Evolutionary conservation across 2,113 vertebrate species (phyloP).

Genomic region (Egretta garzetta): DNA sequence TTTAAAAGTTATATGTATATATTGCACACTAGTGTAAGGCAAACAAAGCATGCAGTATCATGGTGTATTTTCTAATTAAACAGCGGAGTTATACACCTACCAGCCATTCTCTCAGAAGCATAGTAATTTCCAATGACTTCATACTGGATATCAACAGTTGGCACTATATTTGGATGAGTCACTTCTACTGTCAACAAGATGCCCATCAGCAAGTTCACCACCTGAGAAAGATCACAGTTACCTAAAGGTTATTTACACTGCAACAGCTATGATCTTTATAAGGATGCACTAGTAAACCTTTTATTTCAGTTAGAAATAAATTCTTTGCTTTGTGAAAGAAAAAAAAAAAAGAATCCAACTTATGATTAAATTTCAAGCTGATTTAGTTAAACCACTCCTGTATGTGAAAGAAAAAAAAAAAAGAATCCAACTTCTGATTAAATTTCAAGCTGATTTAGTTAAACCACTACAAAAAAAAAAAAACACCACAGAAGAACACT

Average conservation of each 20-base stretch:
- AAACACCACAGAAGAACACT: not conserved
- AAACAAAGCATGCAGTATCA: not conserved
- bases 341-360: not conserved
- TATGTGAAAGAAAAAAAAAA: not conserved
- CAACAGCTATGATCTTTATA: not conserved
- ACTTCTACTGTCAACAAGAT: slow-evolving; percentile 96
- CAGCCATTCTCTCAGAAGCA: slow-evolving; percentile 93
- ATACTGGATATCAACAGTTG: slow-evolving; percentile 93
- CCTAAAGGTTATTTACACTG: not conserved
- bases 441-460: not conserved
- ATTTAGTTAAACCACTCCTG: not conserved
- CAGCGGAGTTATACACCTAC: slow-evolving; percentile 71
- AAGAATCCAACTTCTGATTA: not conserved
- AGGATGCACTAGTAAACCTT: not conserved
- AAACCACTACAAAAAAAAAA: not conserved
- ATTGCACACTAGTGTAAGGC: not conserved
- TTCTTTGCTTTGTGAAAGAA: not conserved
- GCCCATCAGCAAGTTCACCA: slow-evolving; percentile 95
- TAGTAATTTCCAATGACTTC: slow-evolving; percentile 98
- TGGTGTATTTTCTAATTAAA: not conserved
- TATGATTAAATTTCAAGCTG: not conserved
- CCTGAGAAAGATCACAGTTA: slow-evolving; percentile 75
- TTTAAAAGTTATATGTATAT: not conserved
- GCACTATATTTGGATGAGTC: slow-evolving; percentile 93
- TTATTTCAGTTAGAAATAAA: not conserved